Percentiles rank a stretch among this genome's conserved stretches.
phyloP scores from a whole-genome alignment of 1,140 invertebrate genomes.

The Drosophila setifemur region DNA sequence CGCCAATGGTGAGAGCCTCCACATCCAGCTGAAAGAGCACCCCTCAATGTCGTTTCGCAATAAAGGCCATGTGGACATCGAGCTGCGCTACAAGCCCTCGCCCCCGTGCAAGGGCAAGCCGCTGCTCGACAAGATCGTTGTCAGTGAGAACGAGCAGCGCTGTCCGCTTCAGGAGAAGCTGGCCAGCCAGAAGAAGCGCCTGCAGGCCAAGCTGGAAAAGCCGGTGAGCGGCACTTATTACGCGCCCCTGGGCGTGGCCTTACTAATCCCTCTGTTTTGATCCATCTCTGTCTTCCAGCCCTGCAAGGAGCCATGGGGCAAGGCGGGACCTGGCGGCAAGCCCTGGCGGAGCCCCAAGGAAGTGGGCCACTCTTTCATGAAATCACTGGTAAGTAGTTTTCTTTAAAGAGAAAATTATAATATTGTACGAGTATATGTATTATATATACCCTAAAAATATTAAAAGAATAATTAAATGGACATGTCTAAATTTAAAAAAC shows the following conservation, averaged over 20 bases:
- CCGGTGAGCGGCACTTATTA: constrained; percentile 72
- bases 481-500: too few species aligned
- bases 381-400: constrained; percentile 86
- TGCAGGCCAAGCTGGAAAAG: constrained; percentile 72
- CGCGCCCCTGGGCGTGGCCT: constrained; percentile 1
- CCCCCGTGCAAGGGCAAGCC: constrained; percentile 74
- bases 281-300: constrained; percentile 18
- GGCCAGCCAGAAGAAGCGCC: constrained; percentile 60
- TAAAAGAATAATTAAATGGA: too few species aligned
- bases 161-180: constrained; percentile 58
- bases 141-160: constrained; percentile 67
- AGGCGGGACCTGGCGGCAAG: constrained; percentile 85
- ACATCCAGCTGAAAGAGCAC: constrained; percentile 83
- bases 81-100: constrained; percentile 83
- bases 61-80: constrained; percentile 83
- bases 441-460: too few species aligned
- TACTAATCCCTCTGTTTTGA: constrained; percentile 14
- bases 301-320: constrained; percentile 83
- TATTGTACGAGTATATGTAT: too few species aligned
- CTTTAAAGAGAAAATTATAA: too few species aligned
- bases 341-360: constrained; percentile 85
- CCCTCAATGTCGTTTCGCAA: constrained; percentile 83
- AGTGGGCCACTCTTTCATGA: constrained; percentile 85
- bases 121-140: constrained; percentile 82
- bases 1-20: constrained; percentile 79